A percentile compares a stretch with the other conserved stretches of the same genome.
Conservation (phyloP, 2,797 vertebrate genomes). For the Mastacembelus armatus region DNA sequence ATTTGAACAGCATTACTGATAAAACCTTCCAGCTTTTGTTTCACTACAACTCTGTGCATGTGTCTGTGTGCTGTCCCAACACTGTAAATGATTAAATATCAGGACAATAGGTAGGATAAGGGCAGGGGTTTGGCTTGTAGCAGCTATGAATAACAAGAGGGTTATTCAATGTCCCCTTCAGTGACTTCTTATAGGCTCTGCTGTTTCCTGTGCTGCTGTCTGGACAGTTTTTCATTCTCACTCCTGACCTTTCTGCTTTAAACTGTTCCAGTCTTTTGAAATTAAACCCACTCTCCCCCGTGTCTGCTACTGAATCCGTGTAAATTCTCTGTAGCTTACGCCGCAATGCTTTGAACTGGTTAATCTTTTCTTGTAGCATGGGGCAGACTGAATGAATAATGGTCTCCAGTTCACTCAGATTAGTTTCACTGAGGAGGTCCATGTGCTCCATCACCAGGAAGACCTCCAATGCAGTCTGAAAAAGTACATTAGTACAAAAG, state of each 20-base stretch:
- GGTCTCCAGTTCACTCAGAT: conserved; percentile 77
- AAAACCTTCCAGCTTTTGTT: too few species aligned
- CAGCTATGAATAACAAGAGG: too few species aligned
- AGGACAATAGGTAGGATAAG: too few species aligned
- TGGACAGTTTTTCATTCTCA: neutral
- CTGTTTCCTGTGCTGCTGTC: neutral
- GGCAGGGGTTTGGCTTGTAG: too few species aligned
- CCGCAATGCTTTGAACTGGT: conserved; percentile 66
- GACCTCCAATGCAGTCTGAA: conserved; percentile 86
- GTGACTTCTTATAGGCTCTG: neutral
- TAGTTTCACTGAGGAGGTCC: conserved; percentile 69
- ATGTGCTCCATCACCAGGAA: conserved; percentile 85
- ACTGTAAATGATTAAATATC: too few species aligned
- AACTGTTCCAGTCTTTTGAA: neutral
- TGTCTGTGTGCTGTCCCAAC: too few species aligned
- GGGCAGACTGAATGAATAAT: conserved; percentile 59
- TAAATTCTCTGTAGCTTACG: conserved; percentile 49
- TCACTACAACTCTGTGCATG: too few species aligned
- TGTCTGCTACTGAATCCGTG: neutral
- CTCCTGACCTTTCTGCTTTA: neutral
- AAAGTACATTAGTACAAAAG: too few species aligned
- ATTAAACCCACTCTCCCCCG: neutral
- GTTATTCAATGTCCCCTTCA: neutral
- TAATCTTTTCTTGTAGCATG: conserved; percentile 72
- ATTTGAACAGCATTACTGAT: neutral